These are phyloP conservation scores for Symphodus melops DNA, from an alignment of 2,113 vertebrate species.

Conservation along the genomic window DNA sequence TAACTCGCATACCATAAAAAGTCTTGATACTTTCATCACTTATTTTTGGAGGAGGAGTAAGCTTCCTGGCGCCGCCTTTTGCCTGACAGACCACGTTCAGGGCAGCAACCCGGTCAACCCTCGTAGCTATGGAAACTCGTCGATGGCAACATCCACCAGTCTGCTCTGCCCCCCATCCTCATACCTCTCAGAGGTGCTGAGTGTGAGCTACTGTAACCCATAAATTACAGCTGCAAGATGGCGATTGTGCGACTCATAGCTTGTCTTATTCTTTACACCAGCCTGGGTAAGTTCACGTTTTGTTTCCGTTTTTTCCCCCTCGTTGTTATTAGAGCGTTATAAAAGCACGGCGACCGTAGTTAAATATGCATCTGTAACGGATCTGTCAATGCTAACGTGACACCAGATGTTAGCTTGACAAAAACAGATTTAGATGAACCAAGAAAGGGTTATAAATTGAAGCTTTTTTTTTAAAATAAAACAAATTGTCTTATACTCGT, in stretches of 20 bases:
- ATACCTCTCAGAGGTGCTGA: constrained; percentile 73
- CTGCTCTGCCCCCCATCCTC: constrained; percentile 60
- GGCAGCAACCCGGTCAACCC: not conserved
- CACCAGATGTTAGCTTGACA: constrained; percentile 44
- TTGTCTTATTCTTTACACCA: constrained; percentile 65
- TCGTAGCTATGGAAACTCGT: constrained; percentile 84
- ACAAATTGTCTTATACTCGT: not conserved
- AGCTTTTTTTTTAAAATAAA: too few species aligned
- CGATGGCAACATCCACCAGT: constrained; percentile 81
- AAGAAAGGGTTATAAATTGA: not conserved
- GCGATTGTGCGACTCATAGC: constrained; percentile 71
- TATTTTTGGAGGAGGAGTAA: not conserved
- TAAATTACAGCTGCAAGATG: constrained; percentile 79
- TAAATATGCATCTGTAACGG: constrained; percentile 12
- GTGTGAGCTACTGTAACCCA: constrained; percentile 57
- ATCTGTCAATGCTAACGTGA: constrained; percentile 23
- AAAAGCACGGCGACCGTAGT: constrained; percentile 11
- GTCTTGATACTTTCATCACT: not conserved
- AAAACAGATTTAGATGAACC: constrained; percentile 7
- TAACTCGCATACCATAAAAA: too few species aligned
- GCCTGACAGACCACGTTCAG: constrained; percentile 57
- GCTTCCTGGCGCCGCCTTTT: constrained; percentile 26
- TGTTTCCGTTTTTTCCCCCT: too few species aligned
- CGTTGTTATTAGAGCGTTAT: not conserved
- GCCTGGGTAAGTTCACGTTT: constrained; percentile 73